Conservation (phyloP, 2,888 invertebrate genomes). For the Chesias legatella region DNA sequence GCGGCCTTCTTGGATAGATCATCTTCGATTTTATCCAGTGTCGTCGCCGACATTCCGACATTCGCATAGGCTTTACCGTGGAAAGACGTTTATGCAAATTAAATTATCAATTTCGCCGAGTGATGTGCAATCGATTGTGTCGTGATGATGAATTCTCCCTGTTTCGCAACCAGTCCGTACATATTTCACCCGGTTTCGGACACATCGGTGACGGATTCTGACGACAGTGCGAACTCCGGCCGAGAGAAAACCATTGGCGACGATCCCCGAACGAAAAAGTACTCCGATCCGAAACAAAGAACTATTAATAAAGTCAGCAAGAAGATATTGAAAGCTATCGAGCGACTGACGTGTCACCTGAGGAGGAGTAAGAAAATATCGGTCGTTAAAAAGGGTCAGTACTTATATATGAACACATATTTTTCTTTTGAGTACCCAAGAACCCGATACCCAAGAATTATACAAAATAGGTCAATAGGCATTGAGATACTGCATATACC, state of each 20-base stretch:
- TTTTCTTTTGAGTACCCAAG: no score
- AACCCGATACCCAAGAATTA: slow-evolving; percentile 1
- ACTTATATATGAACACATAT: slow-evolving; percentile 9
- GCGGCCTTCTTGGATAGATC: slow-evolving; percentile 41
- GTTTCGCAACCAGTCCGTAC: slow-evolving; percentile 63
- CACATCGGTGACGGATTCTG: slow-evolving; percentile 70
- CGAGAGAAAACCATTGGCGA: slow-evolving; percentile 59
- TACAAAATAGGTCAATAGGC: slow-evolving; percentile 21
- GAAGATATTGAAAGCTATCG: slow-evolving; percentile 70
- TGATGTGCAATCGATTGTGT: slow-evolving; percentile 17
- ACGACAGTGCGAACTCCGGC: slow-evolving; percentile 66
- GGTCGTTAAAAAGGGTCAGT: slow-evolving; percentile 39
- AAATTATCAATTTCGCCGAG: slow-evolving; percentile 11
- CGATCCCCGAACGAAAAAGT: slow-evolving; percentile 62
- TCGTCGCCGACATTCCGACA: slow-evolving; percentile 54
- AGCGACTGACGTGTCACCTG: slow-evolving; percentile 67
- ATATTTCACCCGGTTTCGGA: slow-evolving; percentile 72
- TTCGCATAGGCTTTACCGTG: slow-evolving; percentile 49
- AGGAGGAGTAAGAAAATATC: slow-evolving; percentile 55
- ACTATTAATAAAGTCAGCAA: slow-evolving; percentile 76
- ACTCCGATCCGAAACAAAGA: slow-evolving; percentile 69
- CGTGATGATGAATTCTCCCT: slow-evolving; percentile 63
- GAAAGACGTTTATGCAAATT: slow-evolving; percentile 40
- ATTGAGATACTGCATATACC: slow-evolving; percentile 17
- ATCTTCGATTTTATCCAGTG: slow-evolving; percentile 53